Base-by-base conservation (phyloP, 2,888 invertebrate genomes). In the Tinea pellionella region DNA sequence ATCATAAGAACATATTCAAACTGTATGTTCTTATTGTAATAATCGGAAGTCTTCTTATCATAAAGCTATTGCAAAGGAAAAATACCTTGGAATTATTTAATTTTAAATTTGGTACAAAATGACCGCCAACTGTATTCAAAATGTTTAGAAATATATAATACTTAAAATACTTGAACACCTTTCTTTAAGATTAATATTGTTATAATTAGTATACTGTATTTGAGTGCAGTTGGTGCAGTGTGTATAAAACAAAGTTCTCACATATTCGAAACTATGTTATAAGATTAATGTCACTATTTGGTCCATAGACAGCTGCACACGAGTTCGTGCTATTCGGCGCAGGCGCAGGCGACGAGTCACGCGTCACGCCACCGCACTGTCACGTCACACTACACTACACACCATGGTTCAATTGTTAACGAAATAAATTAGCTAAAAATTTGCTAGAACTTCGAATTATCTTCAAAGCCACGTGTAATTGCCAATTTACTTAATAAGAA, bases 311-410 rank as follows among this genome's bases (percentile, higher is more conserved):
- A 55, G 55, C 29, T 29, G 55, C 55, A 55, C 55, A 55, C 55
- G 55, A 55, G n/a, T 55, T 55, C 55, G 55, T 55, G 55, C 55
- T 9, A 12, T 55, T 55, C 29, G 18, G 55, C 29, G 24, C 11
- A 19, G 18, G 55, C 29, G 24, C 11, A 19, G 55, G 19, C 55
- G 47, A 47, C 13, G 47, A 47, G 47, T 47, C 47, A 16, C 47
- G 15, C 47, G 47, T 47, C 47, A 47, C 47, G 47, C 47, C 16
- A 15, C 16, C 47, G 16, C 18, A 11, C 16, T 18, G 47, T 8
- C 47, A 47, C 47, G 37, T 37, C n/a, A 37, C 37, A 37, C 37
- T 37, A 37, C 37, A n/a, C 37, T 37, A n/a, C 37, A 37, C 37
- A 37, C 37, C 37, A 37, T 37, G n/a, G 11, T 37, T 37, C 37